These are phyloP conservation scores for Acromyrmex echinatior DNA, from an alignment of 1,140 invertebrate genomes.

Conservation along the genomic window DNA sequence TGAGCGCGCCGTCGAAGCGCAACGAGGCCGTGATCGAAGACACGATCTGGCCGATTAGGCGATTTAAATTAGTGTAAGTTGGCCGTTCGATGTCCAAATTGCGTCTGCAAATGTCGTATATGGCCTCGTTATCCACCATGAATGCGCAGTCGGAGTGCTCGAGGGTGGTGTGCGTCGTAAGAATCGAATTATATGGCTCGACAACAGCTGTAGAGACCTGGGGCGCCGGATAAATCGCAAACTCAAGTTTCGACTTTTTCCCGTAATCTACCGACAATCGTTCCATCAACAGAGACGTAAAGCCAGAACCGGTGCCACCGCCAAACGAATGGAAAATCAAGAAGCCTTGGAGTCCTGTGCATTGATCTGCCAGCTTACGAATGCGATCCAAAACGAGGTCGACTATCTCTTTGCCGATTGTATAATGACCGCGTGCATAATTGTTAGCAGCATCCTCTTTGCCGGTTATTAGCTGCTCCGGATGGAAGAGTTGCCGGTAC, in stretches of 20 bases:
- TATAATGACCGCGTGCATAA: constrained; percentile 87
- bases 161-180: constrained; percentile 89
- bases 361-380: constrained; percentile 71
- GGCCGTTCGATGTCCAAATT: constrained; percentile 90
- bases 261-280: constrained; percentile 86
- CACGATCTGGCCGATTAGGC: constrained; percentile 84
- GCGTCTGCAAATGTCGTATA: constrained; percentile 91
- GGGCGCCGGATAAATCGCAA: constrained; percentile 80
- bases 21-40: constrained; percentile 89
- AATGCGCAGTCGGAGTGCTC: constrained; percentile 90
- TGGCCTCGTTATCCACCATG: constrained; percentile 91
- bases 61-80: constrained; percentile 79
- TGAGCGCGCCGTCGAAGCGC: constrained; percentile 77
- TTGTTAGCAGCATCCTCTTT: constrained; percentile 90
- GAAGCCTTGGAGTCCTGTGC: constrained; percentile 72
- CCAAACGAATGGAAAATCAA: constrained; percentile 88
- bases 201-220: constrained; percentile 72
- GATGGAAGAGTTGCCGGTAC: constrained; percentile 88
- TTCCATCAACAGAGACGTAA: constrained; percentile 73
- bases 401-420: constrained; percentile 73
- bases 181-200: constrained; percentile 72
- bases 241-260: constrained; percentile 91
- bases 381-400: constrained; percentile 68
- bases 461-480: constrained; percentile 89
- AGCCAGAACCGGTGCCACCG: constrained; percentile 80